Conservation (phyloP, 64 coral and sea anemone genomes). For the Stichodactyla helianthus region DNA sequence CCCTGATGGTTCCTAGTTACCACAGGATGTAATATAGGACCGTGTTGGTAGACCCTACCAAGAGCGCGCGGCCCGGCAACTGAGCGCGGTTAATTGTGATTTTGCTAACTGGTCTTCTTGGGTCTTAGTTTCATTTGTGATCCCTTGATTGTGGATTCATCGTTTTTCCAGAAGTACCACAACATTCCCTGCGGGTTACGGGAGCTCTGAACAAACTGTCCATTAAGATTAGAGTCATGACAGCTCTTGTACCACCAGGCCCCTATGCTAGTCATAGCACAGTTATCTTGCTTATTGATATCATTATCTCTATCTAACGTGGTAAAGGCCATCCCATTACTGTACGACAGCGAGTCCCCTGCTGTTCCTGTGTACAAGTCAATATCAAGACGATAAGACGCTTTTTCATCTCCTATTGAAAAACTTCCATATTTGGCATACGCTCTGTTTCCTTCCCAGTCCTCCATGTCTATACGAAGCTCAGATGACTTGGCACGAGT, state of each 20-base stretch:
- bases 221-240: conserved; percentile 48
- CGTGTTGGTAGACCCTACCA: too few species aligned
- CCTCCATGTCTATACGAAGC: conserved; percentile 22
- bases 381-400: conserved; percentile 3
- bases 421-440: conserved; percentile 40
- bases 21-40: too few species aligned
- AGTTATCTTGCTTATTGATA: neutral
- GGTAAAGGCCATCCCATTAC: neutral
- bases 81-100: too few species aligned
- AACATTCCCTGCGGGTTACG: conserved; percentile 24
- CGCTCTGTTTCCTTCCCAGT: conserved; percentile 34
- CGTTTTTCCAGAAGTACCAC: conserved; percentile 50
- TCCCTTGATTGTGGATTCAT: conserved; percentile 12
- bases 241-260: conserved; percentile 46
- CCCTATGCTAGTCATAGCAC: conserved; percentile 25
- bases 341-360: conserved; percentile 32
- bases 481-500: neutral
- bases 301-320: conserved; percentile 39
- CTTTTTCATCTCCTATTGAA: neutral
- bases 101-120: neutral
- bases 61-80: too few species aligned
- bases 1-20: too few species aligned
- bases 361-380: conserved; percentile 26
- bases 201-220: conserved; percentile 16
- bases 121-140: conserved; percentile 45